phyloP scores from a whole-genome alignment of 2,888 invertebrate genomes.

The Coleophora flavipennella region DNA sequence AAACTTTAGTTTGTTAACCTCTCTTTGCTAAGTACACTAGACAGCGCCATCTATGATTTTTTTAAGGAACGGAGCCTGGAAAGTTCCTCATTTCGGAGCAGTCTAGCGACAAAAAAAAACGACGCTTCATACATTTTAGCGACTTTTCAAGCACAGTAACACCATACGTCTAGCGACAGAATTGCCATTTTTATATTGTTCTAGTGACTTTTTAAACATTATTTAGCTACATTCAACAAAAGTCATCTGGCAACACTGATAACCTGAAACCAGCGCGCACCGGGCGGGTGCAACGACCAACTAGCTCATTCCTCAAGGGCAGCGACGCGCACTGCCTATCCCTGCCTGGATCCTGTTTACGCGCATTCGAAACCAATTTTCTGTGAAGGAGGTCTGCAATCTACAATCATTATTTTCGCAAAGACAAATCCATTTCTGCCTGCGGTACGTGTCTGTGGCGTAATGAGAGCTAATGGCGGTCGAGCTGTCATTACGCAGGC shows the following conservation, averaged over 20 bases:
- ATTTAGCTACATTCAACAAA: too few species aligned
- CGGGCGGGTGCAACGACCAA: conserved; percentile 18
- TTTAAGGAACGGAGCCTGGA: not conserved
- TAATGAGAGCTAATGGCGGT: conserved; percentile 66
- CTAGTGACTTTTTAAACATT: too few species aligned
- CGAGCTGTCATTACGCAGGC: conserved; percentile 55
- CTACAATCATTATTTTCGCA: conserved; percentile 69
- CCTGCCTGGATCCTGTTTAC: conserved; percentile 52
- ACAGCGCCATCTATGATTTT: too few species aligned
- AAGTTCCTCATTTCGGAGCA: not conserved
- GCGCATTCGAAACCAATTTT: conserved; percentile 63
- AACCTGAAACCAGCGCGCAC: not conserved
- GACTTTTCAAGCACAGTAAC: too few species aligned
- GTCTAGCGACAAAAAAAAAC: too few species aligned
- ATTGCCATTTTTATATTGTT: too few species aligned
- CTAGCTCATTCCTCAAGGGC: conserved; percentile 29
- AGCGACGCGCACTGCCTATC: conserved; percentile 25
- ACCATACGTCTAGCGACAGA: too few species aligned
- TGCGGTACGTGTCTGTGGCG: conserved; percentile 64
- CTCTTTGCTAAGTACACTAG: too few species aligned
- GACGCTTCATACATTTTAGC: too few species aligned
- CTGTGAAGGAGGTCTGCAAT: conserved; percentile 65
- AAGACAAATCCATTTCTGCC: conserved; percentile 71
- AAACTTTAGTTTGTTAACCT: too few species aligned
- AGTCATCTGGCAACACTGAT: too few species aligned